Evolutionary conservation across 2,797 vertebrate species (phyloP), one percentile per base, ranked within the genome.

Genomic region (Adelosebastes latens): DNA sequence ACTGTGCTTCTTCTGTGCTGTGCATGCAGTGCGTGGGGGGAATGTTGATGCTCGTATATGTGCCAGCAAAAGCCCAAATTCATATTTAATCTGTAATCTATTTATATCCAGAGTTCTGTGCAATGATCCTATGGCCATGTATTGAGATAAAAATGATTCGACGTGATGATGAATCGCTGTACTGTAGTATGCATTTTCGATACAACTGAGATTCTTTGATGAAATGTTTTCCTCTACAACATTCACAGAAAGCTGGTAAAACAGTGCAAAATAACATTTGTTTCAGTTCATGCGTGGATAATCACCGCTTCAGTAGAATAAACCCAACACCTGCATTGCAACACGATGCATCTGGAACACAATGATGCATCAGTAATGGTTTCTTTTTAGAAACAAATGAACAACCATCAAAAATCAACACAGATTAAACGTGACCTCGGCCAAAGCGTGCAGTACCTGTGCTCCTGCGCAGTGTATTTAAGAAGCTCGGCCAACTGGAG

Each of bases 391-490:
- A 77, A 66, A 74, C 73, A 65, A 77, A 75, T 20, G 8, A 77
- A 55, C 53, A n/a, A 10, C 42, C 31, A 65, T 66, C 20, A 75
- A 63, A 70, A 29, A 64, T 16, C 20, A 49, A 53, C 42, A 69
- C 63, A 29, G 72, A 77, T 80, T n/a, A 53, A 79, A 82, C 9
- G 53, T n/a, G 65, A 46, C 67, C 58, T 22, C 29, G 31, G 59
- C 24, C 36, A 34, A 2, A 2, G 72, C 0, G 3, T 74, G 16
- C 60, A 5, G 32, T 93, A 96, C 98, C 98, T 99, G 96, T 99
- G 98, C 71, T 99, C 98, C 96, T 98, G 98, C 49, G 97, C 98
- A 0, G 98, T 99, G 94, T 99, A 99, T 93, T 99, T 99, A 62
- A 99, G 97, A 67, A 99, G 96, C 93, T 99, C 98, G 1, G 98